These are phyloP conservation scores for Misgurnus anguillicaudatus DNA, from an alignment of 2,113 vertebrate species.

Conservation along the genomic window DNA sequence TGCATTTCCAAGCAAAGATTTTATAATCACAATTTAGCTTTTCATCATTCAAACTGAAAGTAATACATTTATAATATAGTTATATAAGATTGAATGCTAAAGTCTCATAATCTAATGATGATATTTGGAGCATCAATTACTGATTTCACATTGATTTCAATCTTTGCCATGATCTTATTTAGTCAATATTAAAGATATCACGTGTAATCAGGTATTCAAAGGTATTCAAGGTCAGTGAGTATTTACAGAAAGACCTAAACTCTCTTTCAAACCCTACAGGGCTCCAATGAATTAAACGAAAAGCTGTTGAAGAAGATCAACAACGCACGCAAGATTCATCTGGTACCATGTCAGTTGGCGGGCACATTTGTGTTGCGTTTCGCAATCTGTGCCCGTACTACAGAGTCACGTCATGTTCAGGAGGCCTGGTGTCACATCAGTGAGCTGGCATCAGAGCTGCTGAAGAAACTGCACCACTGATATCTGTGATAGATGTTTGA, in stretches of 20 bases:
- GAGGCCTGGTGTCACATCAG: slow-evolving; percentile 87
- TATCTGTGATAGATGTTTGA: background rate
- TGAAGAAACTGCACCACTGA: slow-evolving; percentile 65
- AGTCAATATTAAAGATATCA: no score
- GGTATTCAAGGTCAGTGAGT: no score
- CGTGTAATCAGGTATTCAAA: no score
- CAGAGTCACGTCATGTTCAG: slow-evolving; percentile 80
- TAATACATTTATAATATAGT: no score
- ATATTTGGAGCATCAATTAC: no score
- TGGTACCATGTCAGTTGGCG: slow-evolving; percentile 86
- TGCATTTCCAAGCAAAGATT: no score
- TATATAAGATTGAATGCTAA: no score
- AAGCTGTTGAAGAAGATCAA: slow-evolving; percentile 85
- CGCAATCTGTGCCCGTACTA: slow-evolving; percentile 80
- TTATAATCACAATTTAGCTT: no score
- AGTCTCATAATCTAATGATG: no score
- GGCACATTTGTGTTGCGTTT: slow-evolving; percentile 88
- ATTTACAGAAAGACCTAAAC: background rate
- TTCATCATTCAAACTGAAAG: no score
- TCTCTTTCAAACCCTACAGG: slow-evolving; percentile 59
- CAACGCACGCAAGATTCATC: slow-evolving; percentile 81
- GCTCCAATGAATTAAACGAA: slow-evolving; percentile 85
- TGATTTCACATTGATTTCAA: no score
- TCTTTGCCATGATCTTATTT: no score
- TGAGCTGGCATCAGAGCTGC: slow-evolving; percentile 76